Evolutionary conservation across 1,140 invertebrate genomes (phyloP).

Genomic region (Diorhabda elongata): DNA sequence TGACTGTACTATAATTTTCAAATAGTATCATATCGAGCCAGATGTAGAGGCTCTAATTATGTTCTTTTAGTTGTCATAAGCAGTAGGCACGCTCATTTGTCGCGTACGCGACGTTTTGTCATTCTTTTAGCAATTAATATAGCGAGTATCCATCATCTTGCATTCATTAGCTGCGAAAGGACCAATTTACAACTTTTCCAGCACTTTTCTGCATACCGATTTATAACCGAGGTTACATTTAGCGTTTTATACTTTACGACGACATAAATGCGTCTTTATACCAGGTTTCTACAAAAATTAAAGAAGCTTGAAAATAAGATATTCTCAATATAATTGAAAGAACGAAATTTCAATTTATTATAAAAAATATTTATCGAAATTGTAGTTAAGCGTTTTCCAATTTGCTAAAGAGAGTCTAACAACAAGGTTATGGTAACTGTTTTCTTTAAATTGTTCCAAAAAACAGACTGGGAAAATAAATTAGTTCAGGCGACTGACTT

Average conservation of each 20-base stretch:
- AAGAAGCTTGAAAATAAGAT: background rate
- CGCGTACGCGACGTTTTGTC: conserved; percentile 31
- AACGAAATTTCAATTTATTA: background rate
- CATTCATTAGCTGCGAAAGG: conserved; percentile 37
- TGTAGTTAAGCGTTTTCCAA: no score
- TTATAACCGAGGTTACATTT: conserved; percentile 29
- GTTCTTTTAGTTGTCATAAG: conserved; percentile 37
- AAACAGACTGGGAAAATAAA: no score
- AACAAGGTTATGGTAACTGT: no score
- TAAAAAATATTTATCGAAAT: conserved; percentile 1
- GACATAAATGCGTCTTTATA: conserved; percentile 19
- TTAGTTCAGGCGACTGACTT: no score
- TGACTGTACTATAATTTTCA: conserved; percentile 4
- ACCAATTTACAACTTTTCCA: conserved; percentile 38
- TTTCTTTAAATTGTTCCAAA: no score
- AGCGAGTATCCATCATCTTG: conserved; percentile 31
- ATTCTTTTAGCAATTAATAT: conserved; percentile 40
- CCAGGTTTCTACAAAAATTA: conserved; percentile 3
- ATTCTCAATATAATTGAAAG: no score
- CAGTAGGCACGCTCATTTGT: conserved; percentile 37
- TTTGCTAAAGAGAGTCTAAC: no score
- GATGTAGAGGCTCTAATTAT: conserved; percentile 25
- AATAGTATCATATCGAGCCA: conserved; percentile 26
- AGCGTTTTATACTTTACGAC: conserved; percentile 24
- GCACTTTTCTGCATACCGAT: conserved; percentile 33